phyloP scores from a whole-genome alignment of 2,888 invertebrate species.

The Lasius fuliginosus region DNA sequence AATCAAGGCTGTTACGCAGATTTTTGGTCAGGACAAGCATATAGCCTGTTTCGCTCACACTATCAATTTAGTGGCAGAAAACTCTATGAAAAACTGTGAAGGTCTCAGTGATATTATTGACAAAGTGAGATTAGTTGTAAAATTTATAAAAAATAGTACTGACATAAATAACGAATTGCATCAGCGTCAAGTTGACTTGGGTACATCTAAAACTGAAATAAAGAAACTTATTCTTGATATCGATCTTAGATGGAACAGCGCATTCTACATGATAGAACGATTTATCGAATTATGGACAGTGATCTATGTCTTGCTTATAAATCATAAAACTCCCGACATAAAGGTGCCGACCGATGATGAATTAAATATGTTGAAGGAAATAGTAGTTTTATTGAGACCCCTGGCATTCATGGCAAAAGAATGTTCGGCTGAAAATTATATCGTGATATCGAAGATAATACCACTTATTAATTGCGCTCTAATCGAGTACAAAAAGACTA shows the following conservation, averaged over 20 bases:
- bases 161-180: background rate
- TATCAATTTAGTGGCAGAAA: background rate
- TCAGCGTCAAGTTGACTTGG: background rate
- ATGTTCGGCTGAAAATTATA: background rate
- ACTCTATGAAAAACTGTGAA: background rate
- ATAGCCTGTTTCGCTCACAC: constrained; percentile 11
- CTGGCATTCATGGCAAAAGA: background rate
- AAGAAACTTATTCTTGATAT: background rate
- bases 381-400: background rate
- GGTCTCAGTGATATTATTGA: background rate
- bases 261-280: constrained; percentile 1
- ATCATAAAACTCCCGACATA: background rate
- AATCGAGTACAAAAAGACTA: background rate
- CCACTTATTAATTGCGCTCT: background rate
- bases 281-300: background rate
- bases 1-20: background rate
- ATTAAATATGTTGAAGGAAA: background rate
- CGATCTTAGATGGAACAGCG: background rate
- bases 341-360: background rate
- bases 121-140: background rate
- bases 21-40: background rate
- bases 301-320: background rate
- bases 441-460: constrained; percentile 3
- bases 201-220: background rate
- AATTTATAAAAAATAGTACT: background rate